These are phyloP conservation scores for Tachyglossus aculeatus DNA, from an alignment of 2,797 vertebrate species.

Conservation along the genomic window DNA sequence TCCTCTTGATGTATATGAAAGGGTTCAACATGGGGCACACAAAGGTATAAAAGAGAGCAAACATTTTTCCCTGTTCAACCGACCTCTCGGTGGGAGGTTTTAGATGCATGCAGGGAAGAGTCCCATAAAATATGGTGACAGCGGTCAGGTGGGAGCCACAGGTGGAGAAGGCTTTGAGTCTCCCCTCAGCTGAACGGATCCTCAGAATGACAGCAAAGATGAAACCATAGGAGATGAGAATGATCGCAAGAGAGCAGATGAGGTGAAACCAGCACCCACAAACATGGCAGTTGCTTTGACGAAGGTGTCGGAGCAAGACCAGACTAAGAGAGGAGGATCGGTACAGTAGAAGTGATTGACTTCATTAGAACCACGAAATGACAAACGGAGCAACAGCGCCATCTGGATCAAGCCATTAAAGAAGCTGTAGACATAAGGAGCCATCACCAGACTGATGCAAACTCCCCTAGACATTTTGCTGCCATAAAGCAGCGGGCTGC, in stretches of 20 bases:
- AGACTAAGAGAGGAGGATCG: conserved; percentile 48
- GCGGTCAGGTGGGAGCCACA: conserved; percentile 34
- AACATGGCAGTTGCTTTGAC: conserved; percentile 41
- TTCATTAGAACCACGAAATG: conserved; percentile 47
- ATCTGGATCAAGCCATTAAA: conserved; percentile 48
- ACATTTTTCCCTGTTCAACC: conserved; percentile 52
- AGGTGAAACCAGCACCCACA: conserved; percentile 24
- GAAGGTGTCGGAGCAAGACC: conserved; percentile 44
- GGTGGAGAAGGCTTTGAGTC: conserved; percentile 44
- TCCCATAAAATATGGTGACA: conserved; percentile 48
- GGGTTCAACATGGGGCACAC: conserved; percentile 64
- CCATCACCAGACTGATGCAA: conserved; percentile 14
- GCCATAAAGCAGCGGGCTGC: conserved; percentile 39
- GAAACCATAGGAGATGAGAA: conserved; percentile 39
- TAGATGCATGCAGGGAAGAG: conserved; percentile 52
- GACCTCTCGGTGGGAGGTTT: conserved; percentile 34
- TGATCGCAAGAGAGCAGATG: conserved; percentile 26
- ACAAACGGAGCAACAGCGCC: conserved; percentile 42
- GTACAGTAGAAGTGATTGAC: conserved; percentile 65
- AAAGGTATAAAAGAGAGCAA: conserved; percentile 59
- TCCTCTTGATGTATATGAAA: conserved; percentile 59
- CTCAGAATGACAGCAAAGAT: conserved; percentile 21
- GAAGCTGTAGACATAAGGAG: conserved; percentile 47
- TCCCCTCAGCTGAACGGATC: conserved; percentile 20
- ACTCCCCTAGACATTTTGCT: conserved; percentile 37